phyloP scores from a whole-genome alignment of 2,113 vertebrate genomes.

The Oryzias celebensis region DNA sequence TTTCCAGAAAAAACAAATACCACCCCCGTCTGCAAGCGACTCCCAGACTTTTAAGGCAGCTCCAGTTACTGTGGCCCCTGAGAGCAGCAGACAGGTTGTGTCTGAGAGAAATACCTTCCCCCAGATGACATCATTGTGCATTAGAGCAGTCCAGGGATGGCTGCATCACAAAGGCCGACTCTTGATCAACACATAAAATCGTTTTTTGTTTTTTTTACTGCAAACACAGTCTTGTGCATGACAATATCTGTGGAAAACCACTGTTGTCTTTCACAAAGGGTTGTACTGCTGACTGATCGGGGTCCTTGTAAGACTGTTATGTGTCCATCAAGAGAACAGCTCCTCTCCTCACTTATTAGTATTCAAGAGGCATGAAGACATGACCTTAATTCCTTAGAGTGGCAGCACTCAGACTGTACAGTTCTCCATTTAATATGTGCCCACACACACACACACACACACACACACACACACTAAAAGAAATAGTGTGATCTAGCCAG shows the following conservation, averaged over 20 bases:
- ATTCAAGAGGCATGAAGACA: slow-evolving; percentile 60
- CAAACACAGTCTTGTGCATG: slow-evolving; percentile 29
- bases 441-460: slow-evolving; percentile 8
- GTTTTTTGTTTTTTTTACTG: slow-evolving; percentile 2
- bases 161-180: slow-evolving; percentile 43
- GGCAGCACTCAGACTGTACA: slow-evolving; percentile 44
- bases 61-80: slow-evolving; percentile 76
- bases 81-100: slow-evolving; percentile 79
- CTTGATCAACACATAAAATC: slow-evolving; percentile 55
- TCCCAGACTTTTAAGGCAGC: slow-evolving; percentile 75
- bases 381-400: slow-evolving; percentile 63
- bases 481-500: slow-evolving; percentile 58
- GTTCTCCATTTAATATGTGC: slow-evolving; percentile 41
- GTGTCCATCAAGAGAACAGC: slow-evolving; percentile 35
- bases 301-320: slow-evolving; percentile 32
- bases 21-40: slow-evolving; percentile 77
- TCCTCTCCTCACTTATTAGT: slow-evolving; percentile 48
- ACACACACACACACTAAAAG: slow-evolving; percentile 24
- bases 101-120: slow-evolving; percentile 77
- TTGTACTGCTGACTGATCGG: slow-evolving; percentile 39
- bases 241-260: slow-evolving; percentile 54
- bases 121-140: slow-evolving; percentile 73
- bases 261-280: slow-evolving; percentile 36
- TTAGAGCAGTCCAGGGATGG: slow-evolving; percentile 42
- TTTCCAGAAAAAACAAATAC: slow-evolving; percentile 76